phyloP scores from a whole-genome alignment of 2,888 invertebrate species.

The Drosophila macrospina region DNA sequence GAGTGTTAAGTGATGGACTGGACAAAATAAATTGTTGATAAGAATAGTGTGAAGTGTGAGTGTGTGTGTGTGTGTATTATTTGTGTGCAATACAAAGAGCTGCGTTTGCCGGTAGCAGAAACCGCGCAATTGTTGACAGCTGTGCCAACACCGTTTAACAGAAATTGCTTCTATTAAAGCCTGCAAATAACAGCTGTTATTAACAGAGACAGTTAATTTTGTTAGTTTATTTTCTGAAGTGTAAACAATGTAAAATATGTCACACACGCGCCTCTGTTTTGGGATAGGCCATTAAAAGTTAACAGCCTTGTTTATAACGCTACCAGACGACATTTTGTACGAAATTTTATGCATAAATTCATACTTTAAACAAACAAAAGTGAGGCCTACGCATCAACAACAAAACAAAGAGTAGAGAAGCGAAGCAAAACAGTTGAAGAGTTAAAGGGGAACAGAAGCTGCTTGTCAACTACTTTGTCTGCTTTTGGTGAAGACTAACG shows the following conservation, averaged over 20 bases:
- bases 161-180: slow-evolving; percentile 14
- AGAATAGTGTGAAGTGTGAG: slow-evolving; percentile 20
- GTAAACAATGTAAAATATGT: slow-evolving; percentile 19
- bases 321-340: slow-evolving; percentile 31
- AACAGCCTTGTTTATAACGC: slow-evolving; percentile 49
- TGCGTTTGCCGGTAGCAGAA: slow-evolving; percentile 28
- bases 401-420: slow-evolving; percentile 14
- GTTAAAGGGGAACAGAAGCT: slow-evolving; percentile 38
- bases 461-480: slow-evolving; percentile 70
- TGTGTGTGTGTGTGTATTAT: slow-evolving; percentile 12
- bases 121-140: slow-evolving; percentile 18
- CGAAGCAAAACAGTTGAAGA: slow-evolving; percentile 5
- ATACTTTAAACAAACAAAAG: slow-evolving; percentile 42
- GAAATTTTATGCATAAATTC: slow-evolving; percentile 59
- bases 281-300: slow-evolving; percentile 34
- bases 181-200: slow-evolving; percentile 1
- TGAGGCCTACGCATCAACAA: slow-evolving; percentile 54
- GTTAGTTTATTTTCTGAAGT: slow-evolving; percentile 1
- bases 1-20: slow-evolving; percentile 45
- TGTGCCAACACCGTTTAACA: slow-evolving; percentile 29
- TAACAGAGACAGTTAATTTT: slow-evolving; percentile 4
- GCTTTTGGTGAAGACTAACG: slow-evolving; percentile 15
- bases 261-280: slow-evolving; percentile 39
- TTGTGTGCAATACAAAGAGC: slow-evolving; percentile 21
- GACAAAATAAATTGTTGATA: slow-evolving; percentile 49